Evolutionary conservation across 2,888 invertebrate genomes (phyloP), one percentile per base, ranked within the genome.

Genomic region (Napeogenes sylphis): DNA sequence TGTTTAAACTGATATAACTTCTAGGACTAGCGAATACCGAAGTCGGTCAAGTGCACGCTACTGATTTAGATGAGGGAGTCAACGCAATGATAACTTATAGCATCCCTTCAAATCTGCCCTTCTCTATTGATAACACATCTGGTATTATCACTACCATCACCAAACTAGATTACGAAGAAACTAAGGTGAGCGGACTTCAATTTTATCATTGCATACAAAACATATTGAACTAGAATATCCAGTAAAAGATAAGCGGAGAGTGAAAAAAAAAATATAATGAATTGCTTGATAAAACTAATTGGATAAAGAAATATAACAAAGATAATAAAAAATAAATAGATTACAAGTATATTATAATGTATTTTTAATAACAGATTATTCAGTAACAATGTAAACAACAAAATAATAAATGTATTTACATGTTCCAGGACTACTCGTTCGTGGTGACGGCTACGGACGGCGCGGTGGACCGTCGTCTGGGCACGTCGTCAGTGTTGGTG

Each of bases 371-470:
- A 21, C 21, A 21, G 21, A 21, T 21, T 21, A 21, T 21, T 21
- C 21, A 21, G 21, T 21, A 21, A 21, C 21, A 21, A 21, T 21
- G 21, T 21, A 21, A 21, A 21, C 21, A 21, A 21, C 21, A 21
- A 21, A 21, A 21, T 21, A 21, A 21, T 21, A 21, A 21, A 21
- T 21, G 21, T 21, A 21, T 21, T 0, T 21, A 21, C 21, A 21
- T 21, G 21, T 21, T 82, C 3, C 82, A 95, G 94, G 93, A 93
- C 54, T 95, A 95, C 77, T 92, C 93, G 67, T 96, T 97, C 82
- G 96, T 97, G 53, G 96, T 97, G 8, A 97, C 97, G 0, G 97
- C 97, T 1, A 94, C 93, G 78, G 98, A 98, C 78, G 96, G 96
- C 30, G 97, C 96, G 0, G 93, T 95, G 0, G 96, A 97, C 90